Evolutionary conservation across 2,888 invertebrate genomes (phyloP).

Genomic region (Orthosia cruda): DNA sequence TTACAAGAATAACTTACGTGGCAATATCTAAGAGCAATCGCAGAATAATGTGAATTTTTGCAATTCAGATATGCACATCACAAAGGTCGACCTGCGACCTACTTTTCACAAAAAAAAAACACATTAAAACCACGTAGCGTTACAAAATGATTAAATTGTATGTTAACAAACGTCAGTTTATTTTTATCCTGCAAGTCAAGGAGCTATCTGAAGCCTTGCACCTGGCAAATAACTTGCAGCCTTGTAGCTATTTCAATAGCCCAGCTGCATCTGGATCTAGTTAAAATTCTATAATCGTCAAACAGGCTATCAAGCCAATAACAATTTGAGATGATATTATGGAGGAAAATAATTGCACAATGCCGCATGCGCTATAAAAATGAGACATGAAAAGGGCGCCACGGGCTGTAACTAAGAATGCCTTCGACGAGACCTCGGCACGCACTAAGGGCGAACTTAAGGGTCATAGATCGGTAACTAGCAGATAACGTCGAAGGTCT

Average conservation of each 20-base stretch:
- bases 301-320: slow-evolving; percentile 62
- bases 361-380: slow-evolving; percentile 84
- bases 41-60: slow-evolving; percentile 61
- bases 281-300: slow-evolving; percentile 65
- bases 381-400: slow-evolving; percentile 80
- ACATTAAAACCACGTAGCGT: slow-evolving; percentile 57
- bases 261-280: slow-evolving; percentile 52
- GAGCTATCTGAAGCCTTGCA: slow-evolving; percentile 31
- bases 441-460: slow-evolving; percentile 86
- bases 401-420: slow-evolving; percentile 69
- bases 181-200: slow-evolving; percentile 32
- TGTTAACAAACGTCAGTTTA: slow-evolving; percentile 38
- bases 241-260: slow-evolving; percentile 48
- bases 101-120: slow-evolving; percentile 56
- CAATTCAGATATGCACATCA: slow-evolving; percentile 57
- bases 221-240: slow-evolving; percentile 44
- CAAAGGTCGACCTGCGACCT: slow-evolving; percentile 65
- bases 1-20: slow-evolving; percentile 48
- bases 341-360: slow-evolving; percentile 79
- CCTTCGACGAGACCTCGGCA: slow-evolving; percentile 84
- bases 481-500: slow-evolving; percentile 81
- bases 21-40: slow-evolving; percentile 59
- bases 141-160: slow-evolving; percentile 50
- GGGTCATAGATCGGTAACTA: slow-evolving; percentile 83
- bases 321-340: slow-evolving; percentile 62